These are phyloP conservation scores for Tenualosa thibaudeaui DNA, from an alignment of 2,797 vertebrate genomes.

Conservation along the genomic window DNA sequence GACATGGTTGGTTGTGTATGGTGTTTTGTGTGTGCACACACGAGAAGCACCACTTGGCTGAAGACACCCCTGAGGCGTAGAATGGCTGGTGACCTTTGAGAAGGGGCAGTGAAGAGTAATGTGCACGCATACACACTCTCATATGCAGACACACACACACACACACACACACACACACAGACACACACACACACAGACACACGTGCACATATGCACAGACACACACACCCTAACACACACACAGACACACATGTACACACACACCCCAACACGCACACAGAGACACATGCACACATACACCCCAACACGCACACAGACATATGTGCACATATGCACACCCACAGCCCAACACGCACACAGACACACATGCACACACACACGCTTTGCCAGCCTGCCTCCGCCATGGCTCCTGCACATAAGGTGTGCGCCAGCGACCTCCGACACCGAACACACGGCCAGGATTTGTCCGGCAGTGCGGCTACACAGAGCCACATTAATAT, in stretches of 20 bases:
- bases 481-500: conserved; percentile 13
- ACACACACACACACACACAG: conserved; percentile 22
- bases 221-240: too few relatives aligned
- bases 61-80: background rate
- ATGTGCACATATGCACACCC: background rate
- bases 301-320: too few relatives aligned
- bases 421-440: background rate
- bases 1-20: conserved; percentile 15
- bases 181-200: background rate
- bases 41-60: background rate
- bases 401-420: background rate
- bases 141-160: conserved; percentile 30
- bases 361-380: background rate
- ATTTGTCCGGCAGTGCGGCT: background rate
- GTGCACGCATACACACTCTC: conserved; percentile 32
- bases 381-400: background rate
- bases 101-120: background rate
- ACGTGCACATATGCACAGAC: background rate
- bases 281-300: too few relatives aligned
- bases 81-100: conserved; percentile 7
- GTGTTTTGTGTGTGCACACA: conserved; percentile 45
- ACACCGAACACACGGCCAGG: background rate
- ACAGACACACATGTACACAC: too few relatives aligned
- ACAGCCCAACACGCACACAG: background rate
- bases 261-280: too few relatives aligned